Base-by-base conservation (phyloP, 1,140 invertebrate genomes). In the Leguminivora glycinivorella region DNA sequence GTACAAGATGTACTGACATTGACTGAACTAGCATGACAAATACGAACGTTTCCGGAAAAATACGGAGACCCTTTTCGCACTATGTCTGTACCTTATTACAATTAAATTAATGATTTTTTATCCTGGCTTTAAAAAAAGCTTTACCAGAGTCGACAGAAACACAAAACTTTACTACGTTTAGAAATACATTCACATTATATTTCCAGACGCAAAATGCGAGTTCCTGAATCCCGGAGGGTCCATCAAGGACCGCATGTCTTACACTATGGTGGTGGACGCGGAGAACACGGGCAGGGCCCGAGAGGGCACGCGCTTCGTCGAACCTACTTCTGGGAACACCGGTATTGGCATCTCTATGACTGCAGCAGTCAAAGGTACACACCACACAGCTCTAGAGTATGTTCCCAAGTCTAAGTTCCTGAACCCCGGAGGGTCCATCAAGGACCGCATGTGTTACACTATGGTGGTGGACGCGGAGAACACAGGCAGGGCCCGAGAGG, bases 191-290 rank as follows among this genome's bases (percentile, higher is more conserved):
- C 1, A 19, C 1, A 22, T 17, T 9, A 22, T 19, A n/a, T 47
- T 52, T 22, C 3, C 47, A 99, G 98, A 97, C 90, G 98, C 93
- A n/a, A 99, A 99, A 93, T 99, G 98, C 91, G 98, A 99, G 90
- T 99, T 95, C 87, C 94, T 99, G 71, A 99, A 99, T 92, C 96
- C 98, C 67, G 98, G 98, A 68, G 98, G 98, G 14, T 98, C 97
- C 74, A 96, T 99, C 0, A 99, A 99, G 84, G 98, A 99, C 85
- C 93, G 98, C 58, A 99, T 99, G 81, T 98, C 94, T 1, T 93
- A 95, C 67, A 92, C 98, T 73, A 99, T 99, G 98, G 92, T 99
- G 1, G 94, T 96, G 88, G 98, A 99, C 91, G 98, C 98, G 0
- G 98, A 99, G 89, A 93, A 93, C 52, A 92, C 93, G 70, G 97